Evolutionary conservation across 2,113 vertebrate genomes (phyloP).

Genomic region (Ploceus nigricollis): DNA sequence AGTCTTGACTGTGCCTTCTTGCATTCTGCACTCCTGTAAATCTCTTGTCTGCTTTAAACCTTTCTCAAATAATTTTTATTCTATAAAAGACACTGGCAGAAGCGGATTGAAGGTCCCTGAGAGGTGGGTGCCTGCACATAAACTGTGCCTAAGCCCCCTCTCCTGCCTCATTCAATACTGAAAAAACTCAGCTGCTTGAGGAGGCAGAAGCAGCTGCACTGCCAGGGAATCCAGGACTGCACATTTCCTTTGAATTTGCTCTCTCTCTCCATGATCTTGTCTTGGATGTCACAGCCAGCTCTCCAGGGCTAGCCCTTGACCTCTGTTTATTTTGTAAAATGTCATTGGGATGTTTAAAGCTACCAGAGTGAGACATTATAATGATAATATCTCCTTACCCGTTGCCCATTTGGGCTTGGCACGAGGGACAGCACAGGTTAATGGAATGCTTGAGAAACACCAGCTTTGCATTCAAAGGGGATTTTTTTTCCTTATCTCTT

Average conservation of each 20-base stretch:
- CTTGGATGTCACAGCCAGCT: not conserved
- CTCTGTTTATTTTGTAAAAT: not conserved
- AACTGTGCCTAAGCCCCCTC: not conserved
- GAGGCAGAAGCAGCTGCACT: not conserved
- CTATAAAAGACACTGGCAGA: not conserved
- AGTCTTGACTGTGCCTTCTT: not conserved
- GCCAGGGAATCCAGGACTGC: not conserved
- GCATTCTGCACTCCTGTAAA: not conserved
- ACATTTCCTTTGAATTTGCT: not conserved
- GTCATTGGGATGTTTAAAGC: not conserved
- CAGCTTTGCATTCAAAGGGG: not conserved
- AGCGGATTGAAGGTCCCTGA: not conserved
- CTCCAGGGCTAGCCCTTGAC: not conserved
- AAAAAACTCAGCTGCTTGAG: not conserved
- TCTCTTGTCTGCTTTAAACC: not conserved
- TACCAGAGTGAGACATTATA: not conserved
- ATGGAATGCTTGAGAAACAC: not conserved
- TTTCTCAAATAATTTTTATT: not conserved
- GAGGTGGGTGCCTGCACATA: not conserved
- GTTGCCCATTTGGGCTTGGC: not conserved
- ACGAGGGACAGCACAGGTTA: not conserved
- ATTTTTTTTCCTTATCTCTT: not conserved
- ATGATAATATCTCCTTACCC: not conserved
- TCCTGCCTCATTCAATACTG: not conserved
- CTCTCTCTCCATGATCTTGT: not conserved